phyloP scores from a whole-genome alignment of 2,113 vertebrate species.

The Solea solea region DNA sequence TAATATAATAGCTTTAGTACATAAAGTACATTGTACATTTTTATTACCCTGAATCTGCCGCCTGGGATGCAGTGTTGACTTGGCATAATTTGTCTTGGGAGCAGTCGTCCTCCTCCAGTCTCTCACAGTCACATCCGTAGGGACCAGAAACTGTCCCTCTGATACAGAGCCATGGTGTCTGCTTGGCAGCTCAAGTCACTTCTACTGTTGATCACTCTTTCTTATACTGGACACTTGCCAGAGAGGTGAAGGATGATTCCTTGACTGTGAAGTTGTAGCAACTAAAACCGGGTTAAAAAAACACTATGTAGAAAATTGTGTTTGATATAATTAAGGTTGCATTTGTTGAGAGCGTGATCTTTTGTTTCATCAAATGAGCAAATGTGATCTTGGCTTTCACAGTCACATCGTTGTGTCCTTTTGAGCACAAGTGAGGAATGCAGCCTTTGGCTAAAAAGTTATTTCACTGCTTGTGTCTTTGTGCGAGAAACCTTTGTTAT shows the following conservation, averaged over 20 bases:
- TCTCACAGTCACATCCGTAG: slow-evolving; percentile 20
- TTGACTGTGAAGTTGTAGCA: slow-evolving; percentile 5
- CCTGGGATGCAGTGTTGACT: neutral
- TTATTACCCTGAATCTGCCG: neutral
- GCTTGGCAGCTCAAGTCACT: slow-evolving; percentile 45
- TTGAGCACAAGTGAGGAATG: neutral
- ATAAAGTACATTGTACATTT: no score
- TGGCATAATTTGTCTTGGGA: slow-evolving; percentile 13
- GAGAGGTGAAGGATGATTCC: slow-evolving; percentile 1
- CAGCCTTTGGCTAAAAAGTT: neutral
- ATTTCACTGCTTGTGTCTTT: neutral
- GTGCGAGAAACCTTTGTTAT: neutral
- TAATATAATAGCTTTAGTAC: no score
- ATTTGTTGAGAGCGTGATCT: neutral
- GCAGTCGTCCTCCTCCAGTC: slow-evolving; percentile 9
- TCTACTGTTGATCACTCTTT: slow-evolving; percentile 48
- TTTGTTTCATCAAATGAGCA: slow-evolving; percentile 15
- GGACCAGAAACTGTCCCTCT: slow-evolving; percentile 60
- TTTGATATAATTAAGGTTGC: neutral
- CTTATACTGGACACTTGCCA: slow-evolving; percentile 28
- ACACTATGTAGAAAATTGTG: slow-evolving; percentile 1
- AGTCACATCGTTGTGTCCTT: neutral
- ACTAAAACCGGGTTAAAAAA: neutral
- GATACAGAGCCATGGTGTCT: slow-evolving; percentile 41
- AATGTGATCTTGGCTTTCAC: neutral